A percentile compares a stretch with the other conserved stretches of the same genome.
These are phyloP conservation scores for Epistrophella euchroma DNA, from an alignment of 2,888 invertebrate genomes.

Conservation along the genomic window DNA sequence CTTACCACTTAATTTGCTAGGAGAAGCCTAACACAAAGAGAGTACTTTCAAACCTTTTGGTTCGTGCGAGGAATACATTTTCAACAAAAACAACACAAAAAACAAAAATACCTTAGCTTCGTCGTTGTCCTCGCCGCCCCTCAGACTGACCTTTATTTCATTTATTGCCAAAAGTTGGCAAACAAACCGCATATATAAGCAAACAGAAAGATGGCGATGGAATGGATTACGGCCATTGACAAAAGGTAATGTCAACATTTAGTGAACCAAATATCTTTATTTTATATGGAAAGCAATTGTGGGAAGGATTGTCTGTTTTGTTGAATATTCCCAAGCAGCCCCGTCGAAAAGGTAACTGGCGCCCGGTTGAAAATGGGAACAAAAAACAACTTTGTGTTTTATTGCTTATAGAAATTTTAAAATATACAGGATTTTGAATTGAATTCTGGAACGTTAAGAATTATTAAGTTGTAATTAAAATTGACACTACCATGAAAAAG, in stretches of 20 bases:
- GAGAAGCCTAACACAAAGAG: slow-evolving; percentile 3
- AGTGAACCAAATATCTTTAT: slow-evolving; percentile 53
- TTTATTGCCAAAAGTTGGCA: slow-evolving; percentile 66
- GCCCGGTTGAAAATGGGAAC: not conserved
- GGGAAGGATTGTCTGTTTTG: not conserved
- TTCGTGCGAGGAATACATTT: slow-evolving; percentile 25
- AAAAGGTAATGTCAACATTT: slow-evolving; percentile 83
- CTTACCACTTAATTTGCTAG: slow-evolving; percentile 52
- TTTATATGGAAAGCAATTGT: not conserved
- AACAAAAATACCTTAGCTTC: not conserved
- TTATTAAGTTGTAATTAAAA: no score
- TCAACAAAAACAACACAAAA: not conserved
- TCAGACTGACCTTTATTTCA: slow-evolving; percentile 22
- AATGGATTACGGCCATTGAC: slow-evolving; percentile 86
- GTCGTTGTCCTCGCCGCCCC: not conserved
- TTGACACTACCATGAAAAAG: no score
- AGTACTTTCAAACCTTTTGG: not conserved
- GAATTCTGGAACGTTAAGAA: no score
- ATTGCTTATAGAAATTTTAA: no score
- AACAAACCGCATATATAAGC: slow-evolving; percentile 59
- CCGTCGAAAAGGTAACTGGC: not conserved
- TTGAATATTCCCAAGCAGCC: not conserved
- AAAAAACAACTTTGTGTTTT: no score
- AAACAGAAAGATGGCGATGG: slow-evolving; percentile 84
- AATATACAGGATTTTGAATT: no score